Conservation (phyloP, 1,140 invertebrate species). For the Ladona fulva region DNA sequence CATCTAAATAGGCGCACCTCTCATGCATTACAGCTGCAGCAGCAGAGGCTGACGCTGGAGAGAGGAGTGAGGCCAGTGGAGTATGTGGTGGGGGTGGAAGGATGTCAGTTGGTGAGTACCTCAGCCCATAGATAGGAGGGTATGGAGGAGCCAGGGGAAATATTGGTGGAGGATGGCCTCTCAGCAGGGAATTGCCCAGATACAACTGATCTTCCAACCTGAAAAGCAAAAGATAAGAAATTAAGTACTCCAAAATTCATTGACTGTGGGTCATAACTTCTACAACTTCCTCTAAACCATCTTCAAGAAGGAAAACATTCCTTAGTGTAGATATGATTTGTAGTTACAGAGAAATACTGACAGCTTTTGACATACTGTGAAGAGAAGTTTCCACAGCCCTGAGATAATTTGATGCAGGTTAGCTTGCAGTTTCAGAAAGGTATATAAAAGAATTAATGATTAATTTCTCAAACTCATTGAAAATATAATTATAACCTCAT, state of each 20-base stretch:
- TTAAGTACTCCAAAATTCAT: background rate
- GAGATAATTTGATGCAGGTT: no score
- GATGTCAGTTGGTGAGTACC: conserved; percentile 43
- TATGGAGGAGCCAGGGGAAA: conserved; percentile 41
- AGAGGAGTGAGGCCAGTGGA: conserved; percentile 9
- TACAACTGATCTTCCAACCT: conserved; percentile 67
- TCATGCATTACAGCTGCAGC: conserved; percentile 47
- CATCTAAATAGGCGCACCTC: conserved; percentile 34
- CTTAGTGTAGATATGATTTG: no score
- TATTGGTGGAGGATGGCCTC: conserved; percentile 50
- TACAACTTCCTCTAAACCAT: no score
- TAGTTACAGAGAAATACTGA: no score
- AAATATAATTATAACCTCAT: no score
- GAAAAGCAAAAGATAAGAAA: conserved; percentile 18
- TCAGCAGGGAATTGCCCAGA: conserved; percentile 42
- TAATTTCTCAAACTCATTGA: no score
- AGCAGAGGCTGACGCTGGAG: conserved; percentile 9
- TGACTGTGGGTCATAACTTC: no score
- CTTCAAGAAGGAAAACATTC: no score
- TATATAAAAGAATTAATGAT: no score
- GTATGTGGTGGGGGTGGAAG: conserved; percentile 27
- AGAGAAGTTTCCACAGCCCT: no score
- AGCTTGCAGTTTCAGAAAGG: no score
- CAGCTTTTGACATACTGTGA: no score
- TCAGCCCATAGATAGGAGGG: conserved; percentile 44